phyloP scores from a whole-genome alignment of 2,113 vertebrate species.

The Bettongia penicillata region DNA sequence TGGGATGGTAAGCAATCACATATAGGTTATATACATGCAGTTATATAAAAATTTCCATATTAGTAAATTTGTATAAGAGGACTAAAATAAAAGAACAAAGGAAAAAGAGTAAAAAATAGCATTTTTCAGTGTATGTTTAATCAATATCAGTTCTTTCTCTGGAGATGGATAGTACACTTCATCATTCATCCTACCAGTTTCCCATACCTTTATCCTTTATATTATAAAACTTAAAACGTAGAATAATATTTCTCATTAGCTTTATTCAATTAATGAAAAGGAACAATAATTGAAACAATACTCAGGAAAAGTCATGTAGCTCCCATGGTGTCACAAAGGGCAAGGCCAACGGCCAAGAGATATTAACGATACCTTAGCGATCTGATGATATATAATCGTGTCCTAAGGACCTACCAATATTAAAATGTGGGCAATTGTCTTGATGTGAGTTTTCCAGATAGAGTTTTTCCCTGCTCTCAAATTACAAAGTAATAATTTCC shows the following conservation, averaged over 20 bases:
- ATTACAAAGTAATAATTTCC: background rate
- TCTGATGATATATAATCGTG: conserved; percentile 39
- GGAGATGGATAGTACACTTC: too few relatives aligned
- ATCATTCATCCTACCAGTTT: too few relatives aligned
- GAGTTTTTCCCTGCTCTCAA: background rate
- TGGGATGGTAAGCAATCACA: too few relatives aligned
- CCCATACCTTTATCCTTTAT: conserved; percentile 17
- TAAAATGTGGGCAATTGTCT: background rate
- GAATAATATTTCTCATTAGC: conserved; percentile 60
- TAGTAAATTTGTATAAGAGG: too few relatives aligned
- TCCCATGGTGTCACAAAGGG: background rate
- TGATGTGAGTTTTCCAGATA: background rate
- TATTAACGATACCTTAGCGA: conserved; percentile 14
- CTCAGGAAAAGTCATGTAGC: background rate
- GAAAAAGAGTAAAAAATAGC: too few relatives aligned
- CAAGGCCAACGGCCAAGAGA: background rate
- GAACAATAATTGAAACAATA: background rate
- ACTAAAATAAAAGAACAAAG: too few relatives aligned
- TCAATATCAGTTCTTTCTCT: too few relatives aligned
- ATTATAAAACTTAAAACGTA: conserved; percentile 57
- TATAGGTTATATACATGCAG: too few relatives aligned
- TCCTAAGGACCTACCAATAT: background rate
- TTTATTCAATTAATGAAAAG: conserved; percentile 61
- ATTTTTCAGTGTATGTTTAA: too few relatives aligned
- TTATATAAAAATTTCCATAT: too few relatives aligned